Evolutionary conservation across 2,888 invertebrate species (phyloP).

Genomic region (Nipponacmea schrenckii): DNA sequence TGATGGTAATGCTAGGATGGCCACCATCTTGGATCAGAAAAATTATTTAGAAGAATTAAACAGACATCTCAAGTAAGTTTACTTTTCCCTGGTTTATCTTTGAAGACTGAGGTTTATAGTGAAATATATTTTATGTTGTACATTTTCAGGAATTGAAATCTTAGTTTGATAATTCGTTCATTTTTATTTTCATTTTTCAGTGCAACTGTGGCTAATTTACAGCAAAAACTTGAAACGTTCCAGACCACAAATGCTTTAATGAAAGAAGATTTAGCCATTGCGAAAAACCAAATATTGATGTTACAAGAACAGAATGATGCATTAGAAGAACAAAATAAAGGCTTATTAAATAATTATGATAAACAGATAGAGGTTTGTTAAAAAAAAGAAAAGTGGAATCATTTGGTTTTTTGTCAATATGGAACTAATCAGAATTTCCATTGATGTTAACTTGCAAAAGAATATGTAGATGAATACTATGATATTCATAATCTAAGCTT

Average conservation of each 20-base stretch:
- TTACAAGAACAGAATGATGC: constrained; percentile 58
- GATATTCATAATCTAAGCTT: too few species aligned
- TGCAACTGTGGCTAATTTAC: constrained; percentile 93
- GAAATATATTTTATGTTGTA: too few species aligned
- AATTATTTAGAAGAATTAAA: constrained; percentile 98
- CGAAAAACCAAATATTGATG: constrained; percentile 79
- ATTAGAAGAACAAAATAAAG: constrained; percentile 50
- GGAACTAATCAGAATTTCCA: not conserved
- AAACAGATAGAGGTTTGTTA: constrained; percentile 59
- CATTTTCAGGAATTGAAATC: too few species aligned
- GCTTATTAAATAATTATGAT: constrained; percentile 47
- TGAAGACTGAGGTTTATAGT: too few species aligned
- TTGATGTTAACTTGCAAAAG: not conserved
- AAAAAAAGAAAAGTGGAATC: not conserved
- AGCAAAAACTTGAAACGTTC: constrained; percentile 90
- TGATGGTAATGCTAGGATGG: constrained; percentile 76
- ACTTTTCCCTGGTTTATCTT: too few species aligned
- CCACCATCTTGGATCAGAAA: constrained; percentile 96
- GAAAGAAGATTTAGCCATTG: constrained; percentile 95
- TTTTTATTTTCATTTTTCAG: constrained; percentile 70
- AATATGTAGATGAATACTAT: too few species aligned
- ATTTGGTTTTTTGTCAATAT: not conserved
- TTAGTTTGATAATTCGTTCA: too few species aligned
- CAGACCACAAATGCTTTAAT: constrained; percentile 94
- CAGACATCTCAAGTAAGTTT: constrained; percentile 89